phyloP scores from a whole-genome alignment of 2,888 invertebrate species.

The Pheosia gnoma region DNA sequence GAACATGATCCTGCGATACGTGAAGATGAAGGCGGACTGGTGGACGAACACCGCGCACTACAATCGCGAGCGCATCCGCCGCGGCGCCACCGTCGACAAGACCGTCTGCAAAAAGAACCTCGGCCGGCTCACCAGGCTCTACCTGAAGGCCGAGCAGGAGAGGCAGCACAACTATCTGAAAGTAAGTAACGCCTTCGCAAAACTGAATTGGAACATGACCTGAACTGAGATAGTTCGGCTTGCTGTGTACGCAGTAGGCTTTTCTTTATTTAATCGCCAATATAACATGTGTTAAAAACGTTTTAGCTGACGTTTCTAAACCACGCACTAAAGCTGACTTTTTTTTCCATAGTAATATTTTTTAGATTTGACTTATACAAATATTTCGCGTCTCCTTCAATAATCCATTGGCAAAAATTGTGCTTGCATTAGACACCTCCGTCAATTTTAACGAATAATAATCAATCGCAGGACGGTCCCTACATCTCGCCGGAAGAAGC shows the following conservation, averaged over 20 bases:
- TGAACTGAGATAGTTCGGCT: too few species aligned
- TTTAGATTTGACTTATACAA: too few species aligned
- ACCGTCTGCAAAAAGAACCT: slow-evolving; percentile 99
- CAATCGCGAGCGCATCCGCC: slow-evolving; percentile 98
- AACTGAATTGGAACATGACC: too few species aligned
- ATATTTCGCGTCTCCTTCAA: too few species aligned
- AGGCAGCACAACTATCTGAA: slow-evolving; percentile 99
- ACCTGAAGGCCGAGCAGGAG: slow-evolving; percentile 99
- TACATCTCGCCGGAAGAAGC: slow-evolving; percentile 99
- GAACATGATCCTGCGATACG: slow-evolving; percentile 99
- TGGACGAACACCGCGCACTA: slow-evolving; percentile 99
- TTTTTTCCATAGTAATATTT: too few species aligned
- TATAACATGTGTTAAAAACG: too few species aligned
- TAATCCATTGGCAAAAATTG: too few species aligned
- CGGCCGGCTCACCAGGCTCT: slow-evolving; percentile 97
- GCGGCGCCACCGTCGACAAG: slow-evolving; percentile 99
- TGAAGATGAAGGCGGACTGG: slow-evolving; percentile 99
- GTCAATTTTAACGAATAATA: too few species aligned
- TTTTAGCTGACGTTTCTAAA: too few species aligned
- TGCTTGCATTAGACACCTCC: too few species aligned
- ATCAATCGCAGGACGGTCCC: slow-evolving; percentile 92
- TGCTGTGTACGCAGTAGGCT: too few species aligned
- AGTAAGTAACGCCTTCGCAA: slow-evolving; percentile 60
- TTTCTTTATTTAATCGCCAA: too few species aligned
- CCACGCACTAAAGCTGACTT: not conserved